These are phyloP conservation scores for Echeneis naucrates DNA, from an alignment of 2,797 vertebrate species.

Conservation along the genomic window DNA sequence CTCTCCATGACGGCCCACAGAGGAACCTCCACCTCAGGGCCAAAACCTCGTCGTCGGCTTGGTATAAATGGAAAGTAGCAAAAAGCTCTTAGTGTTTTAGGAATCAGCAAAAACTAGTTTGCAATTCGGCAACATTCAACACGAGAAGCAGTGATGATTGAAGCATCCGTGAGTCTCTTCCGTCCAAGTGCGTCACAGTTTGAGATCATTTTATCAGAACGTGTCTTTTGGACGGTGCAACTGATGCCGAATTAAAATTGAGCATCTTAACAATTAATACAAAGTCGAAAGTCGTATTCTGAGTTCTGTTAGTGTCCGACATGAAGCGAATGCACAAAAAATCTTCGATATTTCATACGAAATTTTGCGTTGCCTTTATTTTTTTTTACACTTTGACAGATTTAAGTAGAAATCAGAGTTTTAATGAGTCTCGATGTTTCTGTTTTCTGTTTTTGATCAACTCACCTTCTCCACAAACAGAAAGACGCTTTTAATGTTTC, in stretches of 20 bases:
- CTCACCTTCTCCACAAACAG: constrained; percentile 24
- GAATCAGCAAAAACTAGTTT: accelerated
- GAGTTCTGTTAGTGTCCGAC: accelerated
- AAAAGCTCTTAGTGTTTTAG: neutral
- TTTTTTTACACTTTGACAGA: too few relatives aligned
- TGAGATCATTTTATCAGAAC: neutral
- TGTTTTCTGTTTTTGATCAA: neutral
- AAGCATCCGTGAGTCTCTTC: neutral
- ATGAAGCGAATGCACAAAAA: neutral
- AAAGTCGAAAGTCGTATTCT: accelerated
- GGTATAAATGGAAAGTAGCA: neutral
- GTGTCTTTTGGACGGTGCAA: neutral
- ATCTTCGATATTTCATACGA: neutral
- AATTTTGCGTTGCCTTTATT: neutral
- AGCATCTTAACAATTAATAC: accelerated
- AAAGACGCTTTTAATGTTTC: neutral
- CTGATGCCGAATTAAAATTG: neutral
- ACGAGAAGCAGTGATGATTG: neutral
- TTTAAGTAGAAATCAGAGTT: neutral
- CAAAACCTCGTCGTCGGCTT: too few relatives aligned
- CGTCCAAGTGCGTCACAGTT: neutral
- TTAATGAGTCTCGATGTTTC: accelerated
- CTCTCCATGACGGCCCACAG: constrained; percentile 79
- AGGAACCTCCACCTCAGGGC: neutral
- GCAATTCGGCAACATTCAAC: neutral